Evolutionary conservation across 30 jellyfish, hydroid and myxozoan species (phyloP).

Genomic region (Aurelia coerulea): DNA sequence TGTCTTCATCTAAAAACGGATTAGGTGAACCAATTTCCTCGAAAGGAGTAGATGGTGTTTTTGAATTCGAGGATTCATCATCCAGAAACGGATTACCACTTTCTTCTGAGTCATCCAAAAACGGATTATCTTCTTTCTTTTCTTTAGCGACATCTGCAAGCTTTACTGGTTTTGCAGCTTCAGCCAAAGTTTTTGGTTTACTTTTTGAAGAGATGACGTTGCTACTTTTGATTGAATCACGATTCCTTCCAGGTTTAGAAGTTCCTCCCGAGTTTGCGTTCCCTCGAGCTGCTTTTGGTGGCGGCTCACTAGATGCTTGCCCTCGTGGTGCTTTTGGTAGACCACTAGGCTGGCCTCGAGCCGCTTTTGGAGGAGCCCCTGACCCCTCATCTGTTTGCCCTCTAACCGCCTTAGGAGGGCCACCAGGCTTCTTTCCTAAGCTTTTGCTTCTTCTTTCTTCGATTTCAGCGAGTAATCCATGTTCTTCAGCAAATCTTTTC

Average conservation of each 20-base stretch:
- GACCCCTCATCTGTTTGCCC: slow-evolving; percentile 5
- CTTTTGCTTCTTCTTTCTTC: slow-evolving; percentile 46
- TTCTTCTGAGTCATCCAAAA: slow-evolving; percentile 45
- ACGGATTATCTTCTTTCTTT: slow-evolving; percentile 45
- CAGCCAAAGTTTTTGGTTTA: slow-evolving; percentile 17
- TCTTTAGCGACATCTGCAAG: slow-evolving; percentile 25
- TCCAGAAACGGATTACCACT: slow-evolving; percentile 74
- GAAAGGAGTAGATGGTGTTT: slow-evolving; percentile 50
- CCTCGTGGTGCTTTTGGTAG: slow-evolving; percentile 20
- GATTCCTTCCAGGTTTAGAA: slow-evolving; percentile 1
- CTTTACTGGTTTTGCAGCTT: slow-evolving; percentile 10
- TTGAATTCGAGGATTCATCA: slow-evolving; percentile 40
- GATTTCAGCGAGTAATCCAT: slow-evolving; percentile 30
- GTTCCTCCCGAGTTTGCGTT: not conserved
- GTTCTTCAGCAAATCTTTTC: slow-evolving; percentile 39
- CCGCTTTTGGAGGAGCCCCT: slow-evolving; percentile 18
- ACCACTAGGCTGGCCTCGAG: slow-evolving; percentile 6
- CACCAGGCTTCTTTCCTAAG: slow-evolving; percentile 32
- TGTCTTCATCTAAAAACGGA: slow-evolving; percentile 14
- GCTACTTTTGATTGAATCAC: slow-evolving; percentile 3
- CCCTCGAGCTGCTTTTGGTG: slow-evolving; percentile 43
- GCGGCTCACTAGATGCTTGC: not conserved
- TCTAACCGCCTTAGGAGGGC: slow-evolving; percentile 9
- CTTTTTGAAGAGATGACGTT: slow-evolving; percentile 3
- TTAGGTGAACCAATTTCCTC: slow-evolving; percentile 3